Percentiles rank a stretch among this genome's conserved stretches.
These are phyloP conservation scores for Centropyge bicolor DNA, from an alignment of 2,797 vertebrate genomes.

Conservation along the genomic window DNA sequence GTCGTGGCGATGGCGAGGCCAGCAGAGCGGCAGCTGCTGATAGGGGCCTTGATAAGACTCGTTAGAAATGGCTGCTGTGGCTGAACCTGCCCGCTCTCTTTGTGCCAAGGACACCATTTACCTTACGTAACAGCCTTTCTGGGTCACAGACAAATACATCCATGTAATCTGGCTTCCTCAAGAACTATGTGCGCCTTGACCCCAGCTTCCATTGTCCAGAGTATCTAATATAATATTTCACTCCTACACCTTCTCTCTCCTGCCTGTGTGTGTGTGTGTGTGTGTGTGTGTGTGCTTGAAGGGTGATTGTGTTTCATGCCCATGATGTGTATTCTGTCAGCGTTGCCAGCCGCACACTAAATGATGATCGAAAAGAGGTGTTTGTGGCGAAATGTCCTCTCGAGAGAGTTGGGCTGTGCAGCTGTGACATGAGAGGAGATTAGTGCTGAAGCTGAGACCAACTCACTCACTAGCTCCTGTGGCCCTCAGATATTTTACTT, in stretches of 20 bases:
- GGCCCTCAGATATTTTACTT: slow-evolving; percentile 19
- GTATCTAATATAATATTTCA: slow-evolving; percentile 26
- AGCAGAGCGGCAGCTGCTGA: slow-evolving; percentile 53
- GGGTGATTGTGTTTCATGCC: slow-evolving; percentile 15
- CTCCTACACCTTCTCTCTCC: background rate
- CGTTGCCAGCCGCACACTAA: slow-evolving; percentile 26
- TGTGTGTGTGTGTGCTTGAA: slow-evolving; percentile 7
- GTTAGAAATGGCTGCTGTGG: slow-evolving; percentile 59
- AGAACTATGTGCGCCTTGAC: slow-evolving; percentile 60
- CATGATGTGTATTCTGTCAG: slow-evolving; percentile 18
- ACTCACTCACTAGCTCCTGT: slow-evolving; percentile 35
- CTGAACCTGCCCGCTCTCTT: slow-evolving; percentile 59
- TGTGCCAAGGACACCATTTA: slow-evolving; percentile 72
- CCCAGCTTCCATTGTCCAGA: slow-evolving; percentile 41
- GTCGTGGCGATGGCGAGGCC: slow-evolving; percentile 27
- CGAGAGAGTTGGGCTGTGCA: slow-evolving; percentile 43
- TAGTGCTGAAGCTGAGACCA: slow-evolving; percentile 29
- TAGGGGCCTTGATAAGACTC: slow-evolving; percentile 70
- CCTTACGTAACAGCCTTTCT: slow-evolving; percentile 64
- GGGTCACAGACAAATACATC: slow-evolving; percentile 69
- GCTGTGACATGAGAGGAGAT: slow-evolving; percentile 53
- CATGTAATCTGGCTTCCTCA: slow-evolving; percentile 52
- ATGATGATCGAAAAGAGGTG: slow-evolving; percentile 33
- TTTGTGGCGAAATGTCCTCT: slow-evolving; percentile 45
- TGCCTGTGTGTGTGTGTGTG: slow-evolving; percentile 1